phyloP scores from a whole-genome alignment of 2,888 invertebrate species.

The Gnatocerus cornutus region DNA sequence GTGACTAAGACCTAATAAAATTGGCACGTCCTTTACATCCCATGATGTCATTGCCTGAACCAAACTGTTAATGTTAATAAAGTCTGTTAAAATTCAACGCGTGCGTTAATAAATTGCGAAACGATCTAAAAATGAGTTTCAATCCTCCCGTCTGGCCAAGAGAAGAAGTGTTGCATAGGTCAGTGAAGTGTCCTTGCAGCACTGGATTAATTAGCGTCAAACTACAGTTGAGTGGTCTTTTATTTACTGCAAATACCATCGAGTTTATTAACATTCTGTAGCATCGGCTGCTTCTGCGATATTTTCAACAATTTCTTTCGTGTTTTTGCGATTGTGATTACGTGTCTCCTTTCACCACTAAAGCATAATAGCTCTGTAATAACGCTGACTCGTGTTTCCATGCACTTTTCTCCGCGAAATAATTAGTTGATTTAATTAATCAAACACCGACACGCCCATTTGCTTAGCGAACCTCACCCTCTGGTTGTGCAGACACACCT shows the following conservation, averaged over 20 bases:
- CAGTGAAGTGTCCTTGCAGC: conserved; percentile 20
- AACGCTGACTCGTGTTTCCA: background rate
- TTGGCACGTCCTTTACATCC: conserved; percentile 47
- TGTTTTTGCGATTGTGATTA: background rate
- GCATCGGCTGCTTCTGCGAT: background rate
- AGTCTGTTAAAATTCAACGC: conserved; percentile 30
- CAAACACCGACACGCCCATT: conserved; percentile 33
- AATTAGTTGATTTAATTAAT: conserved; percentile 35
- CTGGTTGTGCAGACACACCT: conserved; percentile 19
- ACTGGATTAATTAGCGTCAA: conserved; percentile 24
- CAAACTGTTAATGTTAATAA: conserved; percentile 41
- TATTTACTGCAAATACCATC: conserved; percentile 29
- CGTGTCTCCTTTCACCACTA: too few relatives aligned
- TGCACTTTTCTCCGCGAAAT: conserved; percentile 20
- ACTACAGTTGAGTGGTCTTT: conserved; percentile 19
- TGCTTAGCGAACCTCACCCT: conserved; percentile 32
- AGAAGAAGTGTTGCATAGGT: conserved; percentile 21
- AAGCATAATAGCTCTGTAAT: background rate
- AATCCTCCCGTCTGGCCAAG: too few relatives aligned
- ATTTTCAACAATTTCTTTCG: background rate
- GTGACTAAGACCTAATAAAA: conserved; percentile 44
- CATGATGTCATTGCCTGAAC: conserved; percentile 46
- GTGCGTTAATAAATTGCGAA: background rate
- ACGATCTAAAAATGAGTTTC: too few relatives aligned
- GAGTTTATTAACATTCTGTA: conserved; percentile 31